Evolutionary conservation across 2,113 vertebrate species (phyloP), one percentile per base, ranked within the genome.

Genomic region (Sinocyclocheilus grahami): DNA sequence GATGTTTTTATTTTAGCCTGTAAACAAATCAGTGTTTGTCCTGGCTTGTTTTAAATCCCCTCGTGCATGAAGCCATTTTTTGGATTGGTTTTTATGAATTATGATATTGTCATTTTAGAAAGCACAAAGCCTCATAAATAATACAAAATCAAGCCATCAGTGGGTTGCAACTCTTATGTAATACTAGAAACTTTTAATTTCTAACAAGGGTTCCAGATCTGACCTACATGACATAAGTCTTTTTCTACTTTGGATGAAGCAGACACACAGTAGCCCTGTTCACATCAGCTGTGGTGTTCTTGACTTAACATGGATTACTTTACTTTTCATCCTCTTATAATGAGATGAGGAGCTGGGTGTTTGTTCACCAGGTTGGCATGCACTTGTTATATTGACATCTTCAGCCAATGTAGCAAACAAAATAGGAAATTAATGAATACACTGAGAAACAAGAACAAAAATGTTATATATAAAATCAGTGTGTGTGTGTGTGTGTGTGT

Each of bases 311-410:
- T 87, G 53, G 90, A 89, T 89, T 93, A 93, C 91, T 91, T 92
- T 87, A 84, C 84, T 65, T 82, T 85, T 89, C 87, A 94, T 93
- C 93, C 91, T 92, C 92, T 94, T 94, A 94, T 55, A 51, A 84
- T 85, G 89, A 92, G 89, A 90, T 92, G 92, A 90, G 80, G 83
- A 85, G 82, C 83, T 87, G 86, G 88, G 74, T 87, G 84, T 67
- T 42, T 79, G 81, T 86, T 72, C 67, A 69, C 24, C 8, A 4
- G 37, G 27, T 30, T 62, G 58, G 8, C 58, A 62, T 62, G 20
- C 20, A 8, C 11, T 27, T 65, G 24, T 63, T 63, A 13, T 27
- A 63, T 27, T 63, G 24, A 14, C 4, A 0, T 65, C 24, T 65
- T 65, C 24, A 65, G 24, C 12, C 24, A 13, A 14, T 27, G 11